Evolutionary conservation across 2,113 vertebrate species (phyloP).

Genomic region (Noturus placidus): DNA sequence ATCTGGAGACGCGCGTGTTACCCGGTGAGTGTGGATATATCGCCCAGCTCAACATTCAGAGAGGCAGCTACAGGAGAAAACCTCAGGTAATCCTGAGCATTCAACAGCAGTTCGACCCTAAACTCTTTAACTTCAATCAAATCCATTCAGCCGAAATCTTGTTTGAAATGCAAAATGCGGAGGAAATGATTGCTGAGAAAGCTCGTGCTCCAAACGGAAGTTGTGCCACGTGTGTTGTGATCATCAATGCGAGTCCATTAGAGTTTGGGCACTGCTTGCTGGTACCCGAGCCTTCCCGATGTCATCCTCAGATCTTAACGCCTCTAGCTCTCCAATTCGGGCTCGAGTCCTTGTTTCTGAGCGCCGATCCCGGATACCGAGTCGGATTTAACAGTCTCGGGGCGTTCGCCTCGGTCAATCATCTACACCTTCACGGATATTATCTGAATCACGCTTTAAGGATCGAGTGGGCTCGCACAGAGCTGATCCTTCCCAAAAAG

Average conservation of each 20-base stretch:
- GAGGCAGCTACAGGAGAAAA: constrained; percentile 78
- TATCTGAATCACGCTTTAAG: constrained; percentile 77
- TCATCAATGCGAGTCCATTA: constrained; percentile 88
- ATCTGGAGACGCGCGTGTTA: constrained; percentile 76
- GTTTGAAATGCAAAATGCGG: constrained; percentile 69
- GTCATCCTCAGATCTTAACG: constrained; percentile 79
- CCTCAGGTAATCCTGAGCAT: constrained; percentile 83
- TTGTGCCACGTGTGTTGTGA: constrained; percentile 44
- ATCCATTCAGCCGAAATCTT: constrained; percentile 78
- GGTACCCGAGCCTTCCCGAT: constrained; percentile 74
- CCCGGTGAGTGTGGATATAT: constrained; percentile 74
- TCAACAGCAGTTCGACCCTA: constrained; percentile 75
- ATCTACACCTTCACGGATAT: constrained; percentile 87
- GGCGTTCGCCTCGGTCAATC: constrained; percentile 89
- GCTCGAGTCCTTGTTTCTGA: constrained; percentile 82
- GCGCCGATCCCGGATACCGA: constrained; percentile 78
- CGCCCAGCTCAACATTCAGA: constrained; percentile 82
- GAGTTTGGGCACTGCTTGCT: constrained; percentile 87
- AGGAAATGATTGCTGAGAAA: not conserved
- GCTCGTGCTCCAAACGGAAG: not conserved
- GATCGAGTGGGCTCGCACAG: constrained; percentile 71
- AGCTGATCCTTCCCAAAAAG: constrained; percentile 66
- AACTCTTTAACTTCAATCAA: constrained; percentile 85
- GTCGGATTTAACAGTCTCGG: constrained; percentile 93
- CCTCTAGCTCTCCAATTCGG: constrained; percentile 63